Evolutionary conservation across 2,113 vertebrate species (phyloP), one percentile per base, ranked within the genome.

Genomic region (Salvator merianae): DNA sequence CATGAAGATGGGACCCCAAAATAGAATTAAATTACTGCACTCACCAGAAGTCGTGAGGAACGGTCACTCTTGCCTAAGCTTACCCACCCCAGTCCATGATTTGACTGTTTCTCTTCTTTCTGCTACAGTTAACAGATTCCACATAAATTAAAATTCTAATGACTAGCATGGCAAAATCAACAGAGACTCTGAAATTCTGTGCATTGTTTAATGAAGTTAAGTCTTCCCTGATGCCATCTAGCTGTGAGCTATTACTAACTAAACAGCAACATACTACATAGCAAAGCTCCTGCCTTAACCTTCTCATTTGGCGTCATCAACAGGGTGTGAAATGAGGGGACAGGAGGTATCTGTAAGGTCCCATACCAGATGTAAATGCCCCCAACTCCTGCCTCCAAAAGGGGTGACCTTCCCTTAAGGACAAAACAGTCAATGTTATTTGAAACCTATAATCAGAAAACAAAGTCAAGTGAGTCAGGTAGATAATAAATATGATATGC

Each of bases 21-120:
- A 86, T 66, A 62, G 90, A 91, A 92, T 89, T 86, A 91, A 91
- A 68, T 71, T 77, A 65, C 68, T 74, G 34, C 81, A 74, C 26
- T 26, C 63, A 40, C 36, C 59, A 59, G 32, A 20, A 69, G n/a
- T 72, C 55, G 83, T 63, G 71, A 66, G 10, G 32, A 34, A 20
- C 36, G 59, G 26, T 79, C 77, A 85, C 75, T 91, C 89, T 87
- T 84, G 53, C 76, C 78, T n/a, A 34, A 24, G 38, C 32, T 79
- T 66, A 10, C 20, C 86, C 82, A 78, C 81, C 87, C 86, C 87
- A 74, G 72, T 20, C 3, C 32, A 13, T 55, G 47, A 9, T 76
- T 6, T 65, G 7, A 82, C 16, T 75, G n/a, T 14, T 82, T 73
- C 16, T 47, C 22, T 63, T 63, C 14, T 34, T 83, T 65, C 36